phyloP scores from a whole-genome alignment of 1,140 invertebrate species.

The Tetraneura akinire region DNA sequence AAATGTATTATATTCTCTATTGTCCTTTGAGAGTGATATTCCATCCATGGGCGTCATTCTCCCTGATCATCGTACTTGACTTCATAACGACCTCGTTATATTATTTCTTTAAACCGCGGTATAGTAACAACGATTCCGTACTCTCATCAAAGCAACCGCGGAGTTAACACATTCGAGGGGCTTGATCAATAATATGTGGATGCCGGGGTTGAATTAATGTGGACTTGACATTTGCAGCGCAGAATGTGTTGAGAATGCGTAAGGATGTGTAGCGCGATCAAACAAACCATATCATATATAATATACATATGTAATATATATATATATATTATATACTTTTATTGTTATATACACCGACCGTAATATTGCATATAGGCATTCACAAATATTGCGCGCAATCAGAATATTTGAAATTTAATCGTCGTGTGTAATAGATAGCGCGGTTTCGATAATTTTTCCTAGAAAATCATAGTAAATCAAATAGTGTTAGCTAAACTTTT shows the following conservation, averaged over 20 bases:
- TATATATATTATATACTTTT: too few relatives aligned
- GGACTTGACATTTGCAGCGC: background rate
- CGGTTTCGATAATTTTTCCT: too few relatives aligned
- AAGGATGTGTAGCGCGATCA: background rate
- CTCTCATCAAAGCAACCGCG: background rate
- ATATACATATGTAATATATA: too few relatives aligned
- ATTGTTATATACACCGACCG: too few relatives aligned
- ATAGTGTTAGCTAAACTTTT: too few relatives aligned
- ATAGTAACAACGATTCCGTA: background rate
- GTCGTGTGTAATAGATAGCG: background rate
- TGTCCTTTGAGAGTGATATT: background rate
- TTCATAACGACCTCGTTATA: background rate
- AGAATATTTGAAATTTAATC: background rate
- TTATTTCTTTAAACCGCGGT: background rate
- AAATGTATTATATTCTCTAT: background rate
- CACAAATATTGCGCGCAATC: slow-evolving; percentile 14
- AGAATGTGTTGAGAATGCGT: background rate
- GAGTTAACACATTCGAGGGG: background rate
- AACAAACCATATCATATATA: too few relatives aligned
- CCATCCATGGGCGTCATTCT: background rate
- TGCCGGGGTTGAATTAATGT: background rate
- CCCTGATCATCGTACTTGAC: background rate
- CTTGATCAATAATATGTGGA: slow-evolving; percentile 9
- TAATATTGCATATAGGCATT: background rate
- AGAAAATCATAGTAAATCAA: too few relatives aligned